Evolutionary conservation across 2,113 vertebrate species (phyloP).

Genomic region (Seriola quinqueradiata): DNA sequence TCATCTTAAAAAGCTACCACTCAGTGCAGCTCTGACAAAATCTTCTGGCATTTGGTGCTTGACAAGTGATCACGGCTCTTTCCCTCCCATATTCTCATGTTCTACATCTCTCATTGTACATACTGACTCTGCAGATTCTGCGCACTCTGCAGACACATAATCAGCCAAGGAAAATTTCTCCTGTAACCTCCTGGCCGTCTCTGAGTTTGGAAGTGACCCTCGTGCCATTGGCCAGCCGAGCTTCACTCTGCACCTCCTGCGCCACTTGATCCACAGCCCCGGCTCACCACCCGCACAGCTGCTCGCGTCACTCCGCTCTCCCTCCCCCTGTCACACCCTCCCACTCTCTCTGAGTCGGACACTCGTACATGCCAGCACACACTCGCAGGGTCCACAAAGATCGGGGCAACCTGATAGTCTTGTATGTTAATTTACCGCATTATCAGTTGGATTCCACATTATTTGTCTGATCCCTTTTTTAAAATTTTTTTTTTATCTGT

Average conservation of each 20-base stretch:
- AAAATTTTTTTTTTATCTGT: too few relatives aligned
- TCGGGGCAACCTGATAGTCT: not conserved
- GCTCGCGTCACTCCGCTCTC: slow-evolving; percentile 70
- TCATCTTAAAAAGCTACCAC: not conserved
- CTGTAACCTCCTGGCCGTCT: slow-evolving; percentile 32
- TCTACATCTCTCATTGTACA: not conserved
- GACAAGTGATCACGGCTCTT: slow-evolving; percentile 19
- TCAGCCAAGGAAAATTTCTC: slow-evolving; percentile 31
- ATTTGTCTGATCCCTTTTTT: not conserved
- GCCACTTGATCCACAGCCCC: slow-evolving; percentile 71
- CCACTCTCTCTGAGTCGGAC: slow-evolving; percentile 17
- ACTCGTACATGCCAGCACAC: slow-evolving; percentile 16
- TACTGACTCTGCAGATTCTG: slow-evolving; percentile 52
- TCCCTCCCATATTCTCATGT: slow-evolving; percentile 19
- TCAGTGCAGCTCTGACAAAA: slow-evolving; percentile 1
- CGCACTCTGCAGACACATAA: slow-evolving; percentile 53
- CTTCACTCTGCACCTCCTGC: slow-evolving; percentile 53
- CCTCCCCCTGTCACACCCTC: slow-evolving; percentile 41
- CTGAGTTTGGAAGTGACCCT: slow-evolving; percentile 49
- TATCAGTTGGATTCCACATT: not conserved
- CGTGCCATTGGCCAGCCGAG: slow-evolving; percentile 25
- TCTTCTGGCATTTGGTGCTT: slow-evolving; percentile 16
- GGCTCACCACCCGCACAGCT: slow-evolving; percentile 69
- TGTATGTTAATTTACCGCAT: not conserved
- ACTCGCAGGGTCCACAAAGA: slow-evolving; percentile 5